Conservation (phyloP, 2,888 invertebrate genomes). For the Heliconius aoede region DNA sequence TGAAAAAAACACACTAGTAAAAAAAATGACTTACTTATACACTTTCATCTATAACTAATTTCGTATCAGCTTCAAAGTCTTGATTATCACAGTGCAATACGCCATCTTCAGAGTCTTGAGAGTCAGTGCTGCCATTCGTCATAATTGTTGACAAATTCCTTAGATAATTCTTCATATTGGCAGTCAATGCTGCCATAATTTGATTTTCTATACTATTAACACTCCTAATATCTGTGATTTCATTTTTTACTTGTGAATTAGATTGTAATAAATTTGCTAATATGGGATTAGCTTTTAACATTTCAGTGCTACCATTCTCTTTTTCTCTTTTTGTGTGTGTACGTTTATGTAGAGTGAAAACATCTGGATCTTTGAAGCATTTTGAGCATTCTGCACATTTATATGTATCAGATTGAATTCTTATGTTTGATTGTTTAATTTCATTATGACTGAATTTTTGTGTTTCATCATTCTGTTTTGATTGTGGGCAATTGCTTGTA, state of each 20-base stretch:
- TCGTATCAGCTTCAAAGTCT: slow-evolving; percentile 59
- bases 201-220: slow-evolving; percentile 64
- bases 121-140: slow-evolving; percentile 42
- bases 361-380: slow-evolving; percentile 78
- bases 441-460: slow-evolving; percentile 2
- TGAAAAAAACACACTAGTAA: neutral
- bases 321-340: slow-evolving; percentile 61
- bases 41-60: slow-evolving; percentile 63
- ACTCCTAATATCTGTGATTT: slow-evolving; percentile 53
- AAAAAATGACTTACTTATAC: slow-evolving; percentile 38
- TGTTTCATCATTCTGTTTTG: slow-evolving; percentile 17
- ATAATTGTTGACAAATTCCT: slow-evolving; percentile 58
- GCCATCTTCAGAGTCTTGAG: slow-evolving; percentile 37
- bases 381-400: slow-evolving; percentile 71
- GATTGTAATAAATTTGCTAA: slow-evolving; percentile 68
- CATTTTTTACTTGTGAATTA: slow-evolving; percentile 49
- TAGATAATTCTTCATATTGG: slow-evolving; percentile 71
- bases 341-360: slow-evolving; percentile 68
- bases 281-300: slow-evolving; percentile 71
- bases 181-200: slow-evolving; percentile 65
- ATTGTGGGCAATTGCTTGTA: slow-evolving; percentile 36
- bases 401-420: slow-evolving; percentile 52
- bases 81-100: slow-evolving; percentile 50
- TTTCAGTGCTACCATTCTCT: slow-evolving; percentile 59
- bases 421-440: neutral